Base-by-base conservation (phyloP, 2,113 vertebrate species). In the Ceuthmochares aereus region DNA sequence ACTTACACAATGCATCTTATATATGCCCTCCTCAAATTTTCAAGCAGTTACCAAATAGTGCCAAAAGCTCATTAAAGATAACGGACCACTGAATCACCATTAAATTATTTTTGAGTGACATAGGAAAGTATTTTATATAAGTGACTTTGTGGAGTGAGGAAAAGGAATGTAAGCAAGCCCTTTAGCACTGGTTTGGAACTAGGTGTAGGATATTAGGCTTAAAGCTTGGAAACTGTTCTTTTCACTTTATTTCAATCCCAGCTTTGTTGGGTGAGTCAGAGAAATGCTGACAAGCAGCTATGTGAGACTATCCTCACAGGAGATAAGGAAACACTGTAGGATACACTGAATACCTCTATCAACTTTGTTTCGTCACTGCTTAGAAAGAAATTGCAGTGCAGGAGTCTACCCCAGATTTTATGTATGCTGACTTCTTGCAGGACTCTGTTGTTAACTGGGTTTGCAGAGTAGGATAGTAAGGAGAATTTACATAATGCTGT, bases 61-160 rank as follows among this genome's bases (percentile, higher is more conserved):
- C 36, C 54, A 78, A 84, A 70, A 90, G 19, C 73, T 92, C 69
- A 23, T 88, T 90, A 89, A 68, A 81, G 88, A 90, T 95, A 87
- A 93, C 8, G 34, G 83, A 69, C 40, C 45, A 73, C 32, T 79
- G 81, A 96, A 42, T 87, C 88, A 90, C 84, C 51, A 49, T 16
- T 12, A 89, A 96, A 87, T 62, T 1, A 69, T 87, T 92, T 93
- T 72, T 75, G 34, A 92, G 52, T 89, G 76, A 84, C 80, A 54
- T 42, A 94, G 64, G 95, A 78, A 89, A 90, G 66, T 22, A 62
- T 78, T 91, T 96, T 90, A 89, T 76, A 4, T 68, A 92, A 90
- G 56, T 62, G 30, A 59, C 58, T 93, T 92, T 32, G 14, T 60
- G 58, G 73, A 54, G 18, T 1, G 17, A 75, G 36, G 17, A 15